Base-by-base conservation (phyloP, 2,888 invertebrate genomes). In the Camptogramma bilineatum region DNA sequence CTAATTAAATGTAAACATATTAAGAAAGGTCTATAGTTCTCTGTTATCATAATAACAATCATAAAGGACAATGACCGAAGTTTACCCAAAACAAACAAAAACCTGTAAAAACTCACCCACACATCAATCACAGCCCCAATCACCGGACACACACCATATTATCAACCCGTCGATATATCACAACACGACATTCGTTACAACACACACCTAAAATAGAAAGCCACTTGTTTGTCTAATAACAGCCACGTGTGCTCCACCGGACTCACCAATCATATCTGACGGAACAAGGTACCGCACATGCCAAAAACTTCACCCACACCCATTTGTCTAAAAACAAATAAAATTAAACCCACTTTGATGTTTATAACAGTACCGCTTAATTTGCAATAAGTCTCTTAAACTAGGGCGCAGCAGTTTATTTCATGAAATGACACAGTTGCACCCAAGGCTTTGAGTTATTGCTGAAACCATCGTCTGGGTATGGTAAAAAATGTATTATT, bases 251-350 rank as follows among this genome's bases (percentile, higher is more conserved):
- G 82, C 63, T 75, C 78, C 77, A 76, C 55, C 68, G 78, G 78
- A 77, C 80, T 71, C 76, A 79, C 85, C 80, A 82, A 80, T 81
- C 81, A 84, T 83, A 78, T 86, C 85, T 86, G 86, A 84, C 84
- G 83, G 66, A 52, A 60, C 66, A 54, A 55, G 28, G 56, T 60
- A 57, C 56, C 53, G 53, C 61, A 63, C 56, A 64, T 54, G 56
- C 66, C 63, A 65, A 60, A 63, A 70, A 62, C 64, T 66, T 58
- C 61, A 48, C 50, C 59, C 55, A 55, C 69, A 66, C 18, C 61
- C 68, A 69, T 72, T 72, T 70, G 70, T 75, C 71, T 64, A 74
- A 76, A 78, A 80, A 76, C 75, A 76, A 79, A 78, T 77, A 73
- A 70, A 72, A 75, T 66, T 69, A 65, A 66, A 66, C 62, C 64